These are phyloP conservation scores for Rhinichthys osculus DNA, from an alignment of 2,797 vertebrate species.

Conservation along the genomic window DNA sequence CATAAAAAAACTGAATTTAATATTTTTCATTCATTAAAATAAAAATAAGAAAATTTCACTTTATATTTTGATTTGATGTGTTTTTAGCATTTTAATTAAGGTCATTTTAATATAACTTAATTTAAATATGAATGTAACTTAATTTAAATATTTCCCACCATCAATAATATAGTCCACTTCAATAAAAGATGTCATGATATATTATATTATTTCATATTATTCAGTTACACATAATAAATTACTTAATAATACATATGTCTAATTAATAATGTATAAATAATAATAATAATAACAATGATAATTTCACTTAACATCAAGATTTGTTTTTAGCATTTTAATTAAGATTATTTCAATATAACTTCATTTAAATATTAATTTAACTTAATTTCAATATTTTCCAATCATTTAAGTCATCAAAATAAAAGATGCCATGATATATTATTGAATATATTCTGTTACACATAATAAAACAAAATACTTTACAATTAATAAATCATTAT, in stretches of 20 bases:
- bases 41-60: not conserved
- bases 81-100: not conserved
- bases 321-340: too few relatives aligned
- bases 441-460: too few relatives aligned
- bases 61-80: not conserved
- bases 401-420: not conserved
- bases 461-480: too few relatives aligned
- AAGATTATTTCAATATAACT: too few relatives aligned
- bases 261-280: not conserved
- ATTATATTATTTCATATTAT: not conserved
- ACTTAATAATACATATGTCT: too few relatives aligned
- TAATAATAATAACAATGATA: too few relatives aligned
- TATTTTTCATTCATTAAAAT: too few relatives aligned
- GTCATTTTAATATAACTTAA: not conserved
- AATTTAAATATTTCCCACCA: too few relatives aligned
- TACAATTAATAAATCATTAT: not conserved
- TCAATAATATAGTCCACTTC: not conserved
- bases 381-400: not conserved
- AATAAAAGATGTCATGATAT: not conserved
- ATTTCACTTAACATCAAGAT: too few relatives aligned
- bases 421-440: not conserved
- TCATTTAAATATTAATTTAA: too few relatives aligned
- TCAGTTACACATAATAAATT: too few relatives aligned
- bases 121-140: not conserved
- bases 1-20: not conserved